phyloP scores from a whole-genome alignment of 2,113 vertebrate species.

The Trematomus loennbergii region DNA sequence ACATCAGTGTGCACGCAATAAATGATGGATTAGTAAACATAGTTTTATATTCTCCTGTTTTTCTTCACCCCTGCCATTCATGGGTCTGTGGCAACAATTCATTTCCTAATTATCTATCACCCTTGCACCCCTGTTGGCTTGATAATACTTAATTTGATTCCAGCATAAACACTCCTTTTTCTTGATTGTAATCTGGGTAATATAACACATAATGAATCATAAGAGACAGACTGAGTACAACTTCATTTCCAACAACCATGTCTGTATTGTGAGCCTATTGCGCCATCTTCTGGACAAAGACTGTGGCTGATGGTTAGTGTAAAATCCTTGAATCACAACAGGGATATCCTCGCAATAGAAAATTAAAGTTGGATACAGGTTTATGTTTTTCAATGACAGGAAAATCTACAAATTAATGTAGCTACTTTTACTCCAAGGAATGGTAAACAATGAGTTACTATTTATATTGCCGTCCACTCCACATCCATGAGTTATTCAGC shows the following conservation, averaged over 20 bases:
- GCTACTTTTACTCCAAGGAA: neutral
- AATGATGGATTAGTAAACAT: neutral
- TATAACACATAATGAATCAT: neutral
- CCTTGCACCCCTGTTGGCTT: neutral
- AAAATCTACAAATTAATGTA: neutral
- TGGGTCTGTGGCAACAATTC: neutral
- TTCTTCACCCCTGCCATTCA: neutral
- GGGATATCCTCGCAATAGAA: neutral
- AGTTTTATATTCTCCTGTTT: neutral
- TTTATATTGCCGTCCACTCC: neutral
- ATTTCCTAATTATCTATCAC: neutral
- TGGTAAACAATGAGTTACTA: neutral
- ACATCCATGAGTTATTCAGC: neutral
- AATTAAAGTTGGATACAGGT: neutral
- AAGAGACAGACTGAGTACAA: neutral
- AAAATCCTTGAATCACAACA: neutral
- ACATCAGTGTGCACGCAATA: slow-evolving; percentile 8
- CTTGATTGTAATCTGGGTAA: neutral
- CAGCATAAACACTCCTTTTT: neutral
- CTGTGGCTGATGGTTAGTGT: neutral
- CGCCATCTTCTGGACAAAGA: slow-evolving; percentile 63
- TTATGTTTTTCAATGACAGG: neutral
- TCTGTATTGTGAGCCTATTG: slow-evolving; percentile 2
- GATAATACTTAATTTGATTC: neutral
- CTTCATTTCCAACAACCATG: neutral